A percentile compares a stretch with the other conserved stretches of the same genome.
phyloP scores from a whole-genome alignment of 2,888 invertebrate genomes.

The Morinoia aosen region DNA sequence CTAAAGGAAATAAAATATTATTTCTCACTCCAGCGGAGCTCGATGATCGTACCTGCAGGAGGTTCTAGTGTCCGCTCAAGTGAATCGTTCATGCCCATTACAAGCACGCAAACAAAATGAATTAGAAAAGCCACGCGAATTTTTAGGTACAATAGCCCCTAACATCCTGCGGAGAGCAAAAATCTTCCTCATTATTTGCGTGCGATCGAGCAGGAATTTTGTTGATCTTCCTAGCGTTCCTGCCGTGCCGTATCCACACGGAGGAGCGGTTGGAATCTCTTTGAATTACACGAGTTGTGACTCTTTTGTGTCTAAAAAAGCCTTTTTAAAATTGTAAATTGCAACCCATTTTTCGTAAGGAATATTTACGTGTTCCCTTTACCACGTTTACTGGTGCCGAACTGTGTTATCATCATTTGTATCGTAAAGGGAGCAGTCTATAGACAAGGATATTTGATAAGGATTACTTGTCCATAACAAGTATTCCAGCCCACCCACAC shows the following conservation, averaged over 20 bases:
- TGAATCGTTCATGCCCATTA: background rate
- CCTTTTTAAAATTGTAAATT: no score
- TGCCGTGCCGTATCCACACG: conserved; percentile 28
- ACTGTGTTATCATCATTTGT: no score
- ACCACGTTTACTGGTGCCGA: no score
- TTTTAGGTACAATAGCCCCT: background rate
- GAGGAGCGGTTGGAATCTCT: background rate
- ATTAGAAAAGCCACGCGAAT: background rate
- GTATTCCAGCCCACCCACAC: no score
- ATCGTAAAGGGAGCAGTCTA: no score
- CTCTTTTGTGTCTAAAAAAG: conserved; percentile 34
- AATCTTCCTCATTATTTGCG: background rate
- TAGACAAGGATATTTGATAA: no score
- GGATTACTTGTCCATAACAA: no score
- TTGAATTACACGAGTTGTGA: conserved; percentile 6
- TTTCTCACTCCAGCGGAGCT: conserved; percentile 27
- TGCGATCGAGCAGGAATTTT: background rate
- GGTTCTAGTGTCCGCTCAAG: background rate
- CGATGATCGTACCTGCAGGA: conserved; percentile 12
- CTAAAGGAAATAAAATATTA: conserved; percentile 21
- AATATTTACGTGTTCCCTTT: no score
- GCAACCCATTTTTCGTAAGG: no score
- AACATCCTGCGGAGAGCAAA: background rate
- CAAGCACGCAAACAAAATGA: background rate
- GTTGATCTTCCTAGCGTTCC: conserved; percentile 21